Base-by-base conservation (phyloP, 2,797 vertebrate genomes). In the Anguilla obscura region DNA sequence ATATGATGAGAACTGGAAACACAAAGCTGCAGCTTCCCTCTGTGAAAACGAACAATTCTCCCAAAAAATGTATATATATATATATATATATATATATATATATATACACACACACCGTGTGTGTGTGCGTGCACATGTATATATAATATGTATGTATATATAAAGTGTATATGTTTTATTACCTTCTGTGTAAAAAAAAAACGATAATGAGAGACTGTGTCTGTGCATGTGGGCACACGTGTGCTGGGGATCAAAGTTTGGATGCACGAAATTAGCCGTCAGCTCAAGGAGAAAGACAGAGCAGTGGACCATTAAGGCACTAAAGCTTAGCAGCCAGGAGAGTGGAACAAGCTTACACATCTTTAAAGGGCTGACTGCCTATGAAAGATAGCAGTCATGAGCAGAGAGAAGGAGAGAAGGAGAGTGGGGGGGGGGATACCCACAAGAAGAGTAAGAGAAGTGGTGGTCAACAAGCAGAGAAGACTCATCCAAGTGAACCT, bases 331-430 rank as follows among this genome's bases (percentile, higher is more conserved):
- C 85, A 45, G 86, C 85, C 27, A 54, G 85, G 40, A 84, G 63
- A 87, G 82, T 52, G 80, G 86, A 87, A 87, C 82, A 85, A 69
- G 86, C 88, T 69, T 84, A 87, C 82, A 86, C 86, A 79, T 85
- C 86, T 89, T 87, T 87, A 85, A 89, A 87, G 88, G 86, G 52
- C 69, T 87, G 86, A 56, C 88, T 87, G 86, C 27, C n/a, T 87
- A 79, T 89, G 86, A 86, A 88, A 87, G 86, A 87, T 87, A 76
- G 86, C 58, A 58, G 48, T 90, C 85, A 86, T 90, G 79, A 89
- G 60, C 87, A 87, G 54, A 85, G 85, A 52, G 48, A 76, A 5
- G 40, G 40, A 45, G 40, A 45, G 40, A 45, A 45, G 40, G 40
- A 45, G 40, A 45, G 40, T 45, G 40, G 40, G 40, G 3, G 40